Conservation (phyloP, 2,888 invertebrate genomes). For the Polylopha cassiicola region DNA sequence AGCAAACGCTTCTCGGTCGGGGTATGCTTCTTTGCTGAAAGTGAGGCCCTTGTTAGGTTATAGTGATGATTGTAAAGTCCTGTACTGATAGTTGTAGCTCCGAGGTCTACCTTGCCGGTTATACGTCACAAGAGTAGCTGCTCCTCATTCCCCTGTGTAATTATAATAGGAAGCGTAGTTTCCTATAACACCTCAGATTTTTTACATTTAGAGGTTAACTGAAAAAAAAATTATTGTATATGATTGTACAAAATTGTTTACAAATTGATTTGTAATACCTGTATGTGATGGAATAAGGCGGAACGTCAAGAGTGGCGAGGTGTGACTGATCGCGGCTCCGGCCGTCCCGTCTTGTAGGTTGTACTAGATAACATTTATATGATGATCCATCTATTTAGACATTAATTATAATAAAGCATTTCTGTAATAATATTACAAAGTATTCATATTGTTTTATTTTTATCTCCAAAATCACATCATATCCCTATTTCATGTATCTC, state of each 20-base stretch:
- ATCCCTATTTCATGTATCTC: slow-evolving; percentile 12
- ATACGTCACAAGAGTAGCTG: slow-evolving; percentile 73
- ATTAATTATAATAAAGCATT: slow-evolving; percentile 82
- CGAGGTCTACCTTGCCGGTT: slow-evolving; percentile 73
- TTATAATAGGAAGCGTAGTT: slow-evolving; percentile 76
- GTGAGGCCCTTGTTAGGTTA: slow-evolving; percentile 46
- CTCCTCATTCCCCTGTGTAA: slow-evolving; percentile 75
- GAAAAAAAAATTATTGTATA: slow-evolving; percentile 78
- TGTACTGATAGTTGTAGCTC: slow-evolving; percentile 72
- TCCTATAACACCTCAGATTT: slow-evolving; percentile 75
- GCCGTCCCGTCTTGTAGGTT: slow-evolving; percentile 67
- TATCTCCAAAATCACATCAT: slow-evolving; percentile 1
- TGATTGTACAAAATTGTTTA: slow-evolving; percentile 77
- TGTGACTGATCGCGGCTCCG: slow-evolving; percentile 51
- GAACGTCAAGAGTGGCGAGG: slow-evolving; percentile 56
- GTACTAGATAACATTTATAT: slow-evolving; percentile 78
- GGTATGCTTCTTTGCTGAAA: slow-evolving; percentile 59
- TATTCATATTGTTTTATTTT: slow-evolving; percentile 57
- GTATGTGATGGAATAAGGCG: slow-evolving; percentile 71
- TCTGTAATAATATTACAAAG: slow-evolving; percentile 80
- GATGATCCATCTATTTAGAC: slow-evolving; percentile 81
- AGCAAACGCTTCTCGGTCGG: slow-evolving; percentile 49
- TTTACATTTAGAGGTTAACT: slow-evolving; percentile 77
- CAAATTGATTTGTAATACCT: slow-evolving; percentile 74
- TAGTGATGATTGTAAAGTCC: slow-evolving; percentile 76